Evolutionary conservation across 2,113 vertebrate species (phyloP).

Genomic region (Cariama cristata): DNA sequence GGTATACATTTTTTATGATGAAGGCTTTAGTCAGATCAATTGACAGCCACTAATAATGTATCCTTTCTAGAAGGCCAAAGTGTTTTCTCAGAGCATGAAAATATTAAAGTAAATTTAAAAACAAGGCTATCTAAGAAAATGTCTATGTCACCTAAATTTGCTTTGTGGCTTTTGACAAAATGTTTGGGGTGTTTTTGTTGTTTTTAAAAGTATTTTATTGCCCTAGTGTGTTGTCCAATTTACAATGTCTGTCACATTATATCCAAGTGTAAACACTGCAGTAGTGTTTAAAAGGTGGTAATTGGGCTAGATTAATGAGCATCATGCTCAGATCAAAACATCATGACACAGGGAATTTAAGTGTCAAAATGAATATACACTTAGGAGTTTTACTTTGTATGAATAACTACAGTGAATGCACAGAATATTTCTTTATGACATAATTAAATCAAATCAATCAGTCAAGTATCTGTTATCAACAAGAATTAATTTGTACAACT

Average conservation of each 20-base stretch:
- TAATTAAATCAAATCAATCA: constrained; percentile 13
- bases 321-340: neutral
- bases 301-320: neutral
- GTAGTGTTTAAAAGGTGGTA: neutral
- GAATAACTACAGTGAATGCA: neutral
- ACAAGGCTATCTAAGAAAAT: constrained; percentile 29
- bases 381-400: neutral
- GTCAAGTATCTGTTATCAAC: constrained; percentile 1
- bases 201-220: neutral
- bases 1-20: constrained; percentile 80
- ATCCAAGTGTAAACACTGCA: neutral
- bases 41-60: constrained; percentile 60
- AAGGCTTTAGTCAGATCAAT: constrained; percentile 72
- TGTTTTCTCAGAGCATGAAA: constrained; percentile 53
- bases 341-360: neutral
- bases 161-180: neutral
- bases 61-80: constrained; percentile 60
- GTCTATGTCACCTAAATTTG: neutral
- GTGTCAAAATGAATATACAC: neutral
- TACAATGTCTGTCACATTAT: neutral
- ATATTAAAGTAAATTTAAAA: constrained; percentile 65
- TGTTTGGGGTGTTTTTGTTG: neutral
- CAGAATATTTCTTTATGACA: neutral
- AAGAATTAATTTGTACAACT: constrained; percentile 16
- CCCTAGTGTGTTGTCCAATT: neutral